These are phyloP conservation scores for Sceliomorpha sp. DNA, from an alignment of 2,888 invertebrate genomes.

Conservation along the genomic window DNA sequence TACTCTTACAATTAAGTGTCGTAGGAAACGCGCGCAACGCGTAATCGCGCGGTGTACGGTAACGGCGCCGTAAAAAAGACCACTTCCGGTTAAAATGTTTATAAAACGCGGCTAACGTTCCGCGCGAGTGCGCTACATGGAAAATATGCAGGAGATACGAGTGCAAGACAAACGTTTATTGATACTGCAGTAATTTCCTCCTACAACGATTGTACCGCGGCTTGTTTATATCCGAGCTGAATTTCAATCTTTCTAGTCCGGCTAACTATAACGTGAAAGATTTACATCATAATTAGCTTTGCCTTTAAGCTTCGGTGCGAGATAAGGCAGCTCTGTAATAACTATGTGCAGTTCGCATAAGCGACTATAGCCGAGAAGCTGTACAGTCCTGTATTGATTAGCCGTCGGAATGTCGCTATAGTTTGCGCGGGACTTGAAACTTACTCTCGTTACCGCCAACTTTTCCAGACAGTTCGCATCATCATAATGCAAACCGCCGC, in stretches of 20 bases:
- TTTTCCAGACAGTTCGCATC: slow-evolving; percentile 12
- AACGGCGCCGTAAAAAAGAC: no score
- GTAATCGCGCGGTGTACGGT: no score
- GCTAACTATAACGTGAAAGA: slow-evolving; percentile 30
- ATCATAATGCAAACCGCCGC: slow-evolving; percentile 2
- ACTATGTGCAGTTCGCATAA: slow-evolving; percentile 30
- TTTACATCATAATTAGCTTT: slow-evolving; percentile 47
- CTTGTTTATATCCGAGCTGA: slow-evolving; percentile 13
- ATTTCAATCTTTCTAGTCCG: slow-evolving; percentile 22
- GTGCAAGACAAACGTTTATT: slow-evolving; percentile 2
- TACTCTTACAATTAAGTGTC: no score
- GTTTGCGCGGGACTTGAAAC: slow-evolving; percentile 12
- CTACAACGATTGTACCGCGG: slow-evolving; percentile 17
- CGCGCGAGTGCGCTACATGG: not conserved
- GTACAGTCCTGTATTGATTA: slow-evolving; percentile 35
- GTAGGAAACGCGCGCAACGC: no score
- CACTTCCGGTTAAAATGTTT: no score
- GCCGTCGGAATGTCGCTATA: slow-evolving; percentile 27
- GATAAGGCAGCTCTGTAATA: slow-evolving; percentile 39
- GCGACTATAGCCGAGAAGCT: slow-evolving; percentile 27
- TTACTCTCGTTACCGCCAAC: slow-evolving; percentile 8
- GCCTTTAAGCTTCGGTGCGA: slow-evolving; percentile 30
- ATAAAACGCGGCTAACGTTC: no score
- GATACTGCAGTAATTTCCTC: slow-evolving; percentile 16
- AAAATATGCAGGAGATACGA: not conserved